Conservation (phyloP, 2,797 vertebrate species). For the Poecile montanus region DNA sequence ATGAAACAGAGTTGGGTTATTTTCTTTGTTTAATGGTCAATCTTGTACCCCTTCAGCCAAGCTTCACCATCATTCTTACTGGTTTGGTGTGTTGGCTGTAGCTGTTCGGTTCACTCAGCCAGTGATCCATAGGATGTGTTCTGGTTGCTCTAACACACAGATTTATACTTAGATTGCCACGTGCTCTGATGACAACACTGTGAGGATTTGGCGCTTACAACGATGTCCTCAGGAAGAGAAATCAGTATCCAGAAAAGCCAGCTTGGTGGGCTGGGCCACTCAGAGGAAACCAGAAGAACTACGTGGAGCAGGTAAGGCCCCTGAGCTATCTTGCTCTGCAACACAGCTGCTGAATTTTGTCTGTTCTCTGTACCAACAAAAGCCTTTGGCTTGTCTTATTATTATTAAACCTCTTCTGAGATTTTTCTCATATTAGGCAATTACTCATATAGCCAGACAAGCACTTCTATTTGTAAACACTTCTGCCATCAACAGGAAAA, state of each 20-base stretch:
- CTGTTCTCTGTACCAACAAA: not conserved
- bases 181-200: constrained; percentile 95
- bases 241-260: constrained; percentile 72
- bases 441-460: not conserved
- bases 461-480: not conserved
- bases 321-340: not conserved
- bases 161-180: constrained; percentile 86
- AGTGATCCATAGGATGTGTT: not conserved
- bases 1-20: not conserved
- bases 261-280: constrained; percentile 85
- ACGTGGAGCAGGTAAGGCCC: constrained; percentile 46
- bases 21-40: not conserved
- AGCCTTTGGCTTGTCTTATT: not conserved
- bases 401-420: not conserved
- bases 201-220: constrained; percentile 90
- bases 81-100: rapidly evolving
- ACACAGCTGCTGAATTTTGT: not conserved
- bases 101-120: not conserved
- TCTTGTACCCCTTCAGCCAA: not conserved
- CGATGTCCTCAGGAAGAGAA: constrained; percentile 67
- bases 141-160: not conserved
- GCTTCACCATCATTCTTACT: not conserved
- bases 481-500: not conserved
- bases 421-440: not conserved
- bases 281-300: constrained; percentile 72